A percentile compares a stretch with the other conserved stretches of the same genome.
These are phyloP conservation scores for Rhinopomastus cyanomelas DNA, from an alignment of 2,113 vertebrate species.

Conservation along the genomic window DNA sequence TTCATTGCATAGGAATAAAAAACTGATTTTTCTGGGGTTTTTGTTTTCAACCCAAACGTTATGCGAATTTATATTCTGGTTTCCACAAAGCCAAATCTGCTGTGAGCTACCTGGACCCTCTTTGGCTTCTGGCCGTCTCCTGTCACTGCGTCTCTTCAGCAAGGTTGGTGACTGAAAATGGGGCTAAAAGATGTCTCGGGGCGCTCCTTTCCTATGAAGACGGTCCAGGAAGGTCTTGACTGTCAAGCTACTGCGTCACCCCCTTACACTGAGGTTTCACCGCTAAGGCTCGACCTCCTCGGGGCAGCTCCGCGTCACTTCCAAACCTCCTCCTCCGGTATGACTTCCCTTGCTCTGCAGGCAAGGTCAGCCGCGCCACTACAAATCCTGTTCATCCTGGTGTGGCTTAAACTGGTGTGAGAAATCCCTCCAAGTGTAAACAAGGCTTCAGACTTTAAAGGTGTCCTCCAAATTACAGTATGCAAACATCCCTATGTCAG, in stretches of 20 bases:
- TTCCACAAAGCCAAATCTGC: neutral
- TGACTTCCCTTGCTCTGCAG: neutral
- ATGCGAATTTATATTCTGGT: neutral
- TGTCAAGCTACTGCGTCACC: neutral
- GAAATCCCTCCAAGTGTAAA: slow-evolving; percentile 15
- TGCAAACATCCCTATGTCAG: neutral
- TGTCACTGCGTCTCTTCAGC: neutral
- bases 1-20: slow-evolving; percentile 75
- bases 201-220: neutral
- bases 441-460: slow-evolving; percentile 36
- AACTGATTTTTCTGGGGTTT: neutral
- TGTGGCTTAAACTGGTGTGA: neutral
- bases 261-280: neutral
- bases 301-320: neutral
- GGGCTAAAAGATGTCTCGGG: neutral
- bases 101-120: neutral
- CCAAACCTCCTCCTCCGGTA: neutral
- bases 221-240: neutral
- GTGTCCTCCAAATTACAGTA: neutral
- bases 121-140: neutral
- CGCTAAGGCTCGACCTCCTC: neutral
- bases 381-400: neutral
- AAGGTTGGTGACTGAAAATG: neutral
- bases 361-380: neutral
- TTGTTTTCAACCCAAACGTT: neutral